A percentile compares a stretch with the other conserved stretches of the same genome.
Evolutionary conservation across 2,113 vertebrate genomes (phyloP).

Genomic region (Dryoscopus gambensis): DNA sequence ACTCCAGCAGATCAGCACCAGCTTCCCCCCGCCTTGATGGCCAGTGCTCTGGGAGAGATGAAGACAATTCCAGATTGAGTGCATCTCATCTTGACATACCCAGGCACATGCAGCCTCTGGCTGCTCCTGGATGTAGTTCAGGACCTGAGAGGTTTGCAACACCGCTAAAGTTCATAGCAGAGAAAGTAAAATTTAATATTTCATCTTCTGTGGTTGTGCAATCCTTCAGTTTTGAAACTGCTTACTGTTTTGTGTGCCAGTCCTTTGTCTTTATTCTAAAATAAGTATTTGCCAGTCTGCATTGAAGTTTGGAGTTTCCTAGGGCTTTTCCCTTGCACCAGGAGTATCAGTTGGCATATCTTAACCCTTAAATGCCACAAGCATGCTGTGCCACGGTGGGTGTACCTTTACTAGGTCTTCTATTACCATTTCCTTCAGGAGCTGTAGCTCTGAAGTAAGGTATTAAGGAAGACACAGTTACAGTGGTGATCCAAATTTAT

Average conservation of each 20-base stretch:
- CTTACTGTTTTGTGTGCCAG: background rate
- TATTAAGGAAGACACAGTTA: background rate
- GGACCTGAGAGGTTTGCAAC: background rate
- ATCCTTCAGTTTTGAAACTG: background rate
- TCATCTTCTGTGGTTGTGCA: background rate
- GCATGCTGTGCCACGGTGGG: background rate
- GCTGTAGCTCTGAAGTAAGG: background rate
- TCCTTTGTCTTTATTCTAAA: background rate
- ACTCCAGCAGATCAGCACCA: background rate
- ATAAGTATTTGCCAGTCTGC: background rate
- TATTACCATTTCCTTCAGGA: background rate
- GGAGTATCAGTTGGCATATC: background rate
- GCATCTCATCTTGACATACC: background rate
- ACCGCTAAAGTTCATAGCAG: background rate
- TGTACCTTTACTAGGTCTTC: background rate
- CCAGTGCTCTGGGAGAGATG: background rate
- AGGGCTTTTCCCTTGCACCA: background rate
- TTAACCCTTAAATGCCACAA: background rate
- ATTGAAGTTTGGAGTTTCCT: background rate
- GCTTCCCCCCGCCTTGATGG: background rate
- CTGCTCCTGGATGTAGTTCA: background rate
- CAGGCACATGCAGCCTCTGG: background rate
- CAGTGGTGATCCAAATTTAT: background rate
- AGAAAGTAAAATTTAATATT: background rate
- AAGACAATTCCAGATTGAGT: background rate